Evolutionary conservation across 2,888 invertebrate genomes (phyloP).

Genomic region (Drosophila atripex): DNA sequence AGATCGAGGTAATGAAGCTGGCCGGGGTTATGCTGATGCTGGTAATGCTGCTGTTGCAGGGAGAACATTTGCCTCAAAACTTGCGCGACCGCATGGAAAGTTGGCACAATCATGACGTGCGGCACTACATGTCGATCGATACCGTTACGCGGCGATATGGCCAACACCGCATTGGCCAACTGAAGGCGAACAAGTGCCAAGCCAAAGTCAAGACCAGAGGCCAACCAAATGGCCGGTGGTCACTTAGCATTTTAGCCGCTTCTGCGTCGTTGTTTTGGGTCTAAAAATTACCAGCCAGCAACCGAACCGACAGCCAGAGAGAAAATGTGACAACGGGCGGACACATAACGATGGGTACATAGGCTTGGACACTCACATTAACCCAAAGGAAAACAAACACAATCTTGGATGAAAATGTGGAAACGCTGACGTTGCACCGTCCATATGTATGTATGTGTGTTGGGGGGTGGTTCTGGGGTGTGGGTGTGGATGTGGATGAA

Average conservation of each 20-base stretch:
- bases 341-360: conserved; percentile 25
- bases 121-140: conserved; percentile 48
- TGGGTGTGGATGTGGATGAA: conserved; percentile 5
- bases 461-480: background rate
- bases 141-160: conserved; percentile 11
- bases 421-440: conserved; percentile 46
- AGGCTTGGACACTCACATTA: conserved; percentile 30
- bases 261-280: conserved; percentile 47
- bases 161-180: conserved; percentile 42
- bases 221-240: conserved; percentile 17
- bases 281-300: conserved; percentile 35
- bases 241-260: conserved; percentile 28
- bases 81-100: conserved; percentile 70
- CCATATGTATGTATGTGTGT: background rate
- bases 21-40: conserved; percentile 28
- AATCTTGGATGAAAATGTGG: conserved; percentile 36
- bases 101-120: conserved; percentile 72
- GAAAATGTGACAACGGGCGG: conserved; percentile 34
- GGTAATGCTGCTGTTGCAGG: conserved; percentile 44
- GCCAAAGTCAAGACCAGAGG: conserved; percentile 71
- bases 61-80: conserved; percentile 72
- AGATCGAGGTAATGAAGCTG: conserved; percentile 30
- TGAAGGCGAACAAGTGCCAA: conserved; percentile 63
- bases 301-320: background rate
- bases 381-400: conserved; percentile 12